phyloP scores from a whole-genome alignment of 2,888 invertebrate genomes.

The Epiblema foenella region DNA sequence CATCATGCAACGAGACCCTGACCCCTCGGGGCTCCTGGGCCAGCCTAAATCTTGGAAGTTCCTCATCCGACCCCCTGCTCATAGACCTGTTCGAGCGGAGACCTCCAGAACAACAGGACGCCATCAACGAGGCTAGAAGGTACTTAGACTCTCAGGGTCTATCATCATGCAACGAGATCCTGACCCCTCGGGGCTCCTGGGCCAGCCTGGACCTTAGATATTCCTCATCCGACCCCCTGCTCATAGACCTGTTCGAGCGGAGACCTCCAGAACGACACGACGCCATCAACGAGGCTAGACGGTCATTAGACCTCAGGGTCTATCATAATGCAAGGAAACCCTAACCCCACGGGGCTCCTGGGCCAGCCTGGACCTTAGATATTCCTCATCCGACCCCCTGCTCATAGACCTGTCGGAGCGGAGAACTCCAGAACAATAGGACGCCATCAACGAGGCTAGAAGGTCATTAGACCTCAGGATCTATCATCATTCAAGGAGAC shows the following conservation, averaged over 20 bases:
- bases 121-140: constrained; percentile 86
- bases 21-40: constrained; percentile 97
- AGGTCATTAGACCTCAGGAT: neutral
- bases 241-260: constrained; percentile 93
- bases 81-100: constrained; percentile 93
- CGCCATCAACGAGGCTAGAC: constrained; percentile 74
- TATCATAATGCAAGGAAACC: constrained; percentile 87
- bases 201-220: constrained; percentile 96
- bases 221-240: constrained; percentile 94
- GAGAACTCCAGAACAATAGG: constrained; percentile 92
- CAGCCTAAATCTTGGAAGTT: constrained; percentile 95
- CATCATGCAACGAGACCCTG: constrained; percentile 88
- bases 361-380: constrained; percentile 96
- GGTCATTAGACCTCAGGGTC: neutral
- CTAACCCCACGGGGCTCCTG: constrained; percentile 93
- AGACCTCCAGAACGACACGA: constrained; percentile 93
- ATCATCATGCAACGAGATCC: constrained; percentile 86
- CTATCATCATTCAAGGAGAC: constrained; percentile 89
- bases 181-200: constrained; percentile 95
- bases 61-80: constrained; percentile 94
- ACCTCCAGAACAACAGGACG: constrained; percentile 93
- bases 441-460: constrained; percentile 81
- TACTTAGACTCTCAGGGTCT: constrained; percentile 61
- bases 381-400: constrained; percentile 95
- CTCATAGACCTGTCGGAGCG: constrained; percentile 94